Evolutionary conservation across 2,113 vertebrate genomes (phyloP), one percentile per base, ranked within the genome.

Genomic region (Lepidothrix coronata): DNA sequence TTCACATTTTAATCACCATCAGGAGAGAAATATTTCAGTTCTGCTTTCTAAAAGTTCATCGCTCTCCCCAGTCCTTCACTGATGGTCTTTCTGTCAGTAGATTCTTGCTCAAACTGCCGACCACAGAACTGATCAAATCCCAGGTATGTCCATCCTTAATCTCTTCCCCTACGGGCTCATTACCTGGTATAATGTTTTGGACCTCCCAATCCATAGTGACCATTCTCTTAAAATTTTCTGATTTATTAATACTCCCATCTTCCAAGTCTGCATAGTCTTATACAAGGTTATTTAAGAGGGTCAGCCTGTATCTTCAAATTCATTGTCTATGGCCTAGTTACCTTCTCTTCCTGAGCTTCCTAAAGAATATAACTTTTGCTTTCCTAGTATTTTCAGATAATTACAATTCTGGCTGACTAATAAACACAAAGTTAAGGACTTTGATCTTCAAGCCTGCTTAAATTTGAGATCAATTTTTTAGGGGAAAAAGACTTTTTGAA

Each of bases 211-310:
- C 35, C 83, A 92, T 39, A 33, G 30, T 59, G 82, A 80, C 81
- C 21, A 35, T 83, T 77, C 51, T 91, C 63, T 31, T 92, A 77
- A 84, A 62, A 39, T 74, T 80, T 88, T 89, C 58, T 92, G 59
- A 91, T 88, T 92, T 93, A 86, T 93, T 95, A 74, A 84, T 92
- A 71, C 35, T 80, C 43, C 27, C 55, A 57, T 93, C 55, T 92
- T 91, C 77, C 59, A 63, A 94, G 13, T 51, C 28, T 23, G 10
- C n/a, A 67, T 57, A 83, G 23, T 55, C 39, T 93, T 55, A 57
- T 67, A 51, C 12, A 57, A 72, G 8, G 11, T 71, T 96, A 84
- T 66, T 57, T 76, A 63, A 74, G 59, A 86, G 67, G 18, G 23
- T 93, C 76, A 80, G 20, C 27, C 63, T 86, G 8, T 59, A 39